Evolutionary conservation across 2,113 vertebrate species (phyloP).

Genomic region (Trachemys scripta): DNA sequence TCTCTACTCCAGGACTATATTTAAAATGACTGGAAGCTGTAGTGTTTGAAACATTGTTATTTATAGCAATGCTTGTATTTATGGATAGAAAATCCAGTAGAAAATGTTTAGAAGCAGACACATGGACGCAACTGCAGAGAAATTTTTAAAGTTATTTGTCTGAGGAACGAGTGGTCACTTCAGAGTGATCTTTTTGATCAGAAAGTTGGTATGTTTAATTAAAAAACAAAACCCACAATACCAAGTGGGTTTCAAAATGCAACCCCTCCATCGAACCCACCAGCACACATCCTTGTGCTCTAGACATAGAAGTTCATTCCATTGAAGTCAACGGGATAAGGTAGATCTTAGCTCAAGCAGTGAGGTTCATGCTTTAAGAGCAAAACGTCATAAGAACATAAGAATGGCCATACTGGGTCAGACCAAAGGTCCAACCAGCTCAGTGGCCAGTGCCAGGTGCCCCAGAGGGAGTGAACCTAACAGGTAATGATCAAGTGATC

Average conservation of each 20-base stretch:
- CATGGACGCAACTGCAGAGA: conserved; percentile 66
- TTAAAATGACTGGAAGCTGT: conserved; percentile 47
- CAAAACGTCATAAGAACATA: no score
- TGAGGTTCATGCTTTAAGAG: neutral
- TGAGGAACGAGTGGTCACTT: conserved; percentile 32
- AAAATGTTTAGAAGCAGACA: conserved; percentile 56
- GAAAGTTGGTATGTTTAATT: conserved; percentile 5
- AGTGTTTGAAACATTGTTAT: conserved; percentile 61
- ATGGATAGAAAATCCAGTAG: conserved; percentile 31
- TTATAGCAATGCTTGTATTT: conserved; percentile 57
- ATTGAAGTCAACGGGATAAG: accelerated
- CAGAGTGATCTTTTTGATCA: neutral
- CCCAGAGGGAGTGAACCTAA: no score
- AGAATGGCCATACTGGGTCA: no score
- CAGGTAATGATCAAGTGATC: no score
- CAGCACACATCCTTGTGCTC: neutral
- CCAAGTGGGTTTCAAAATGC: neutral
- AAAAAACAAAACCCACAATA: neutral
- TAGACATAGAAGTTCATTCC: neutral
- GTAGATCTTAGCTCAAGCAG: neutral
- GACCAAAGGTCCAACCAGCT: no score
- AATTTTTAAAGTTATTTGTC: conserved; percentile 63
- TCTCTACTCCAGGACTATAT: conserved; percentile 53
- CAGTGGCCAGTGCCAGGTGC: no score
- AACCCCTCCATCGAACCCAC: neutral